Conservation (phyloP, 2,888 invertebrate genomes). For the Hipparchia sbordonii region DNA sequence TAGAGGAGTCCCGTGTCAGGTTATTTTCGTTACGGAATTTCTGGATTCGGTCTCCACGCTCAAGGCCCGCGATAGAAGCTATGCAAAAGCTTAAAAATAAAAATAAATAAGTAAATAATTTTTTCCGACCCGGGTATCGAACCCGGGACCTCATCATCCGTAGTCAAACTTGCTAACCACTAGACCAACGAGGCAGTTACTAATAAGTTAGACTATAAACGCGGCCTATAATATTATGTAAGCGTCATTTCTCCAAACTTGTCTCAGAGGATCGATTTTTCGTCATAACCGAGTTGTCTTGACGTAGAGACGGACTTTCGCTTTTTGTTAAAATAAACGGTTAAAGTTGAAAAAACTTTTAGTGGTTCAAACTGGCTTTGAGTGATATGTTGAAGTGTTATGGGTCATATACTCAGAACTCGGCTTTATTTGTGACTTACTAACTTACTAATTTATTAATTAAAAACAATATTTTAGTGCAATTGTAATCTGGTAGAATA, state of each 20-base stretch:
- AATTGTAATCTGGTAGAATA: too few species aligned
- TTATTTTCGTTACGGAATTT: too few species aligned
- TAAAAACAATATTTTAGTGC: not conserved
- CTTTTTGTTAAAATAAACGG: conserved; percentile 41
- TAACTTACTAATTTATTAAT: too few species aligned
- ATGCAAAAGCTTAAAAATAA: too few species aligned
- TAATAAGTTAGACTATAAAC: not conserved
- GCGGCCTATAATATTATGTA: conserved; percentile 58
- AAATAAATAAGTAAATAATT: too few species aligned
- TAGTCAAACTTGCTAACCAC: too few species aligned
- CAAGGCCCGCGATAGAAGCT: too few species aligned
- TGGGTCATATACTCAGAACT: not conserved
- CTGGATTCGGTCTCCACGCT: too few species aligned
- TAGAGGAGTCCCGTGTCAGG: too few species aligned
- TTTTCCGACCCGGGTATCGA: too few species aligned
- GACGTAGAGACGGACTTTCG: conserved; percentile 63
- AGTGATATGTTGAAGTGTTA: conserved; percentile 6
- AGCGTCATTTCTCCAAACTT: conserved; percentile 68
- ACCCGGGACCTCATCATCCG: too few species aligned
- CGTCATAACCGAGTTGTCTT: conserved; percentile 63
- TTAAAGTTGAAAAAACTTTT: conserved; percentile 15
- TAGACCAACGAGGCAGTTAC: not conserved
- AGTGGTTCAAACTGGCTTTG: conserved; percentile 17
- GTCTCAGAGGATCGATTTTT: conserved; percentile 56
- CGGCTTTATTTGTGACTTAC: not conserved